Evolutionary conservation across 2,797 vertebrate genomes (phyloP), one percentile per base, ranked within the genome.

Genomic region (Sebastes baramenuke): DNA sequence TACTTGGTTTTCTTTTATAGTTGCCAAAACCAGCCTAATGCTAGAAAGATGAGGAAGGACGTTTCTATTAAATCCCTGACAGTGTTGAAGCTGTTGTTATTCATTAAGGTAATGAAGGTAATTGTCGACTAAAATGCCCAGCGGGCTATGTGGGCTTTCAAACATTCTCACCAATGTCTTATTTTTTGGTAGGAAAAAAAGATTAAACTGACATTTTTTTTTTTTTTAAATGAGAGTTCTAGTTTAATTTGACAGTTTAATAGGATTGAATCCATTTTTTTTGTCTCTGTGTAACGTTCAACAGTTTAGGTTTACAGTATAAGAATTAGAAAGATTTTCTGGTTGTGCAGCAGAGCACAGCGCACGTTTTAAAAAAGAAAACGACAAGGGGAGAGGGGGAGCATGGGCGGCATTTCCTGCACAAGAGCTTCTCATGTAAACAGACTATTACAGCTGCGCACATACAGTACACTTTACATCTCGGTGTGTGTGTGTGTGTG

Each of bases 331-430:
- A 42, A 4, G 25, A 16, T 72, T 36, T 67, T 34, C 59, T 34
- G 62, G 30, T 25, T 25, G 54, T 65, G 36, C 14, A 32, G 58
- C 64, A 73, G 22, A n/a, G 32, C 58, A 12, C 38, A 46, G 25
- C 14, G 69, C 36, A 59, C 36, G 18, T 80, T 64, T 18, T 67
- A 8, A 32, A 27, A 56, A 30, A 29, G 32, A 29, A 77, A 84
- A 62, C 1, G 1, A 12, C 11, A 32, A n/a, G 29, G 38, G 25
- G 30, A 73, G 77, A 20, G 25, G 25, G 46, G 56, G 59, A 32
- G 38, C 8, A 18, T 1, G 16, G 46, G 34, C 73, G 85, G 78
- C 80, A 77, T 85, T 90, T 88, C 85, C 85, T 87, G 82, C 29
- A 24, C 49, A 68, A 72, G 52, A 72, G 25, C 59, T 73, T 58